Conservation (phyloP, 1,140 invertebrate genomes). For the Zaprionus kolodkinae region DNA sequence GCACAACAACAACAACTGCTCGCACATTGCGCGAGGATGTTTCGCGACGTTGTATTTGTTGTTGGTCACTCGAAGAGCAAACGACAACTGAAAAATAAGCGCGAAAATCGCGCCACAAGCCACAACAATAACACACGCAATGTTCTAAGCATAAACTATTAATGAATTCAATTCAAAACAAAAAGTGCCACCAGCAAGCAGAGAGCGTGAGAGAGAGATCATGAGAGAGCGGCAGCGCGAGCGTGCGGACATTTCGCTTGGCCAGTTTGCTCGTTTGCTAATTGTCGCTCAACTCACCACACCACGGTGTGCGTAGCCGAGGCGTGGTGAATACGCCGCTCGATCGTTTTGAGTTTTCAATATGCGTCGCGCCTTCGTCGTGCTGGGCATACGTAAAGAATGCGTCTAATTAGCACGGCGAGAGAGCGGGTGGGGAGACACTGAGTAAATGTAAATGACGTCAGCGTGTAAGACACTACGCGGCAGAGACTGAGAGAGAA, state of each 20-base stretch:
- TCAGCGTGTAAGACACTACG: constrained; percentile 13
- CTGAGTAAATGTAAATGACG: constrained; percentile 27
- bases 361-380: constrained; percentile 30
- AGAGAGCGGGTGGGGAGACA: neutral
- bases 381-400: constrained; percentile 41
- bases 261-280: constrained; percentile 53
- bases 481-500: neutral
- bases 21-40: constrained; percentile 2
- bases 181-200: constrained; percentile 37
- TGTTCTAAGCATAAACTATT: constrained; percentile 79
- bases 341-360: constrained; percentile 33
- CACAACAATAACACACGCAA: constrained; percentile 32
- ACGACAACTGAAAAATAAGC: constrained; percentile 26
- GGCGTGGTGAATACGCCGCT: constrained; percentile 37
- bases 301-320: constrained; percentile 24
- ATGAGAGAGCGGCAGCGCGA: neutral
- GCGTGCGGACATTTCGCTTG: constrained; percentile 47
- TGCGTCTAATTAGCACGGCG: constrained; percentile 40
- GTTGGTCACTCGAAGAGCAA: constrained; percentile 30
- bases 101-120: constrained; percentile 6
- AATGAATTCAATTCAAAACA: constrained; percentile 68
- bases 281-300: constrained; percentile 43
- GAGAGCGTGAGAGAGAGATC: constrained; percentile 1
- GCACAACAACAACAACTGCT: neutral
- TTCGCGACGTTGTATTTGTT: constrained; percentile 26